These are phyloP conservation scores for Ectemnius continuus DNA, from an alignment of 2,888 invertebrate species.

Conservation along the genomic window DNA sequence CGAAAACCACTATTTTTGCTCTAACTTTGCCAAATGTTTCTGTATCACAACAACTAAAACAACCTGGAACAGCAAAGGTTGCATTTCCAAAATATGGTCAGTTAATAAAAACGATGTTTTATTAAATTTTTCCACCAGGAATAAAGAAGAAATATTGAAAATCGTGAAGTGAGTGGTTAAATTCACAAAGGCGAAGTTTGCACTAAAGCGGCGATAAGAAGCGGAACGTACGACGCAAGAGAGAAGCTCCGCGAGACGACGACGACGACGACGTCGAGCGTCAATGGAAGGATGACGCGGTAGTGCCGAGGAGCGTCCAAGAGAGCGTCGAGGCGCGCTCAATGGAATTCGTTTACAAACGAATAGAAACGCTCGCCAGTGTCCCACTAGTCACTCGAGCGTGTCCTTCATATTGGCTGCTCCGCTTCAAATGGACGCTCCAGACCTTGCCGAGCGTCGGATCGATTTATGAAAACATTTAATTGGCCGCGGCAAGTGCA, in stretches of 20 bases:
- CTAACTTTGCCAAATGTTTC: too few relatives aligned
- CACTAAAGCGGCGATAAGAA: not conserved
- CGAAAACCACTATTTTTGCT: too few relatives aligned
- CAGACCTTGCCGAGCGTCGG: constrained; percentile 20
- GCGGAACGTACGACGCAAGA: not conserved
- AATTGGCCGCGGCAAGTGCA: constrained; percentile 22
- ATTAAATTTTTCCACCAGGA: too few relatives aligned
- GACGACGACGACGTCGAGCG: not conserved
- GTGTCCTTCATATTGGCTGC: constrained; percentile 11
- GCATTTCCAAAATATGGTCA: too few relatives aligned
- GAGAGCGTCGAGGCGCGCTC: constrained; percentile 30
- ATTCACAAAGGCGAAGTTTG: not conserved
- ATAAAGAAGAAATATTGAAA: too few relatives aligned
- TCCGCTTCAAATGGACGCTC: constrained; percentile 13
- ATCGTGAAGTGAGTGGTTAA: too few relatives aligned
- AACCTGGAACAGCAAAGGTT: too few relatives aligned
- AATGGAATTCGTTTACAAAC: constrained; percentile 54
- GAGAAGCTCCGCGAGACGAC: not conserved
- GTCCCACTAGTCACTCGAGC: constrained; percentile 22
- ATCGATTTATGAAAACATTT: constrained; percentile 44
- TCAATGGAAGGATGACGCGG: constrained; percentile 8
- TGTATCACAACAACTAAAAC: too few relatives aligned
- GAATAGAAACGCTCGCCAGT: constrained; percentile 34
- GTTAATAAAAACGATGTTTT: too few relatives aligned
- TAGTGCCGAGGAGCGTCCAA: not conserved